Evolutionary conservation across 2,797 vertebrate species (phyloP).

Genomic region (Dryobates pubescens): DNA sequence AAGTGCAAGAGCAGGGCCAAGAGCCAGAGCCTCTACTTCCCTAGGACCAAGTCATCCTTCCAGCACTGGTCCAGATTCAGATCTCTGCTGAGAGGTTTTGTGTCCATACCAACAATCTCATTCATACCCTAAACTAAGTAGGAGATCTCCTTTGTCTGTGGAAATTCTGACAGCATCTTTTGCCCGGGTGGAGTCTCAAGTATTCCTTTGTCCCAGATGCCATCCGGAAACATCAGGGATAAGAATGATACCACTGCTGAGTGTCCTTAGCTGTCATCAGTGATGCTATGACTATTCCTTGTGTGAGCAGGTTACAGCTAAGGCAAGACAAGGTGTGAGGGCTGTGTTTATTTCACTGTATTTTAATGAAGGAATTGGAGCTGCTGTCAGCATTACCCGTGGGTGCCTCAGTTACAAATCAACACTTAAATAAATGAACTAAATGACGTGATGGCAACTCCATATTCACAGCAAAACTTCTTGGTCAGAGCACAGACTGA

Average conservation of each 20-base stretch:
- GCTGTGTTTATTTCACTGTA: conserved; percentile 60
- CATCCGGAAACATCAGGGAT: conserved; percentile 15
- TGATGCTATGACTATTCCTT: conserved; percentile 15
- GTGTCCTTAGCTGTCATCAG: conserved; percentile 52
- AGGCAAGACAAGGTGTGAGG: conserved; percentile 60
- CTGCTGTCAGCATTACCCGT: conserved; percentile 63
- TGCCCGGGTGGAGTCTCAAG: not conserved
- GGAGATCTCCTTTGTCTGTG: not conserved
- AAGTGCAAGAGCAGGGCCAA: not conserved
- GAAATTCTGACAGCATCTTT: conserved; percentile 9
- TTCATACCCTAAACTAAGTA: not conserved
- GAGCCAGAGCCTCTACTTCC: not conserved
- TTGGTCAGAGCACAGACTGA: conserved; percentile 49
- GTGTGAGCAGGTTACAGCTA: conserved; percentile 52
- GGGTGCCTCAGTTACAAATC: conserved; percentile 63
- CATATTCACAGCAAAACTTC: conserved; percentile 8
- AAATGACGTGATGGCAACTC: conserved; percentile 52
- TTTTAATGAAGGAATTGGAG: conserved; percentile 70
- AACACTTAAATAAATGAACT: conserved; percentile 68
- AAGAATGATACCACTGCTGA: conserved; percentile 7
- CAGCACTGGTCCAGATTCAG: not conserved
- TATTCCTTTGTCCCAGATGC: conserved; percentile 16
- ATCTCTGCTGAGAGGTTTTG: not conserved
- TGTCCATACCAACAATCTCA: not conserved
- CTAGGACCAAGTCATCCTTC: not conserved